phyloP scores from a whole-genome alignment of 2,888 invertebrate species.

The Trimorus sp. region DNA sequence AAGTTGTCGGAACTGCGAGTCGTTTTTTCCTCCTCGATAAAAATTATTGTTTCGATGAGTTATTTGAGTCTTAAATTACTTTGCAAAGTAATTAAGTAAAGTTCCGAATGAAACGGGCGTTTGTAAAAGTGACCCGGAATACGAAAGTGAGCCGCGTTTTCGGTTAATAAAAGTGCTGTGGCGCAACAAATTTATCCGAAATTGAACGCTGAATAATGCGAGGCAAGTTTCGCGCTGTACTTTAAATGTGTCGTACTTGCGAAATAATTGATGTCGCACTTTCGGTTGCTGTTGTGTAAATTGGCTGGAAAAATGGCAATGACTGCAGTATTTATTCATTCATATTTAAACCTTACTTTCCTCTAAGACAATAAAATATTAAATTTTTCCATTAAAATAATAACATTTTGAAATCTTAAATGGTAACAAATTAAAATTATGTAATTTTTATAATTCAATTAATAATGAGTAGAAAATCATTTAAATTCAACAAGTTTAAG shows the following conservation, averaged over 20 bases:
- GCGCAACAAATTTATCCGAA: conserved; percentile 37
- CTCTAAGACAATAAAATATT: too few species aligned
- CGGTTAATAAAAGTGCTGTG: conserved; percentile 31
- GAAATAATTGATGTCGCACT: conserved; percentile 19
- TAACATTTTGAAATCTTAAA: too few species aligned
- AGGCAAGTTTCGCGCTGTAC: neutral
- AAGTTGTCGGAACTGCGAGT: neutral
- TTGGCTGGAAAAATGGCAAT: too few species aligned
- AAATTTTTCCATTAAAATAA: too few species aligned
- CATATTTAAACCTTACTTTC: too few species aligned
- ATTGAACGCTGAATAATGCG: conserved; percentile 24
- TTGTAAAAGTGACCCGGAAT: conserved; percentile 33
- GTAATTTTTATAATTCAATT: too few species aligned
- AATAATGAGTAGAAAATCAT: too few species aligned
- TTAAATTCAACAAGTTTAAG: too few species aligned
- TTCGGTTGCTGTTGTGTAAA: neutral
- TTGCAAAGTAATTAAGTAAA: conserved; percentile 45
- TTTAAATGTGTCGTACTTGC: conserved; percentile 13
- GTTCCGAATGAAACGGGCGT: conserved; percentile 31
- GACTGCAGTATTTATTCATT: too few species aligned
- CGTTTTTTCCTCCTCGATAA: conserved; percentile 5
- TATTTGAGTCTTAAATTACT: conserved; percentile 37
- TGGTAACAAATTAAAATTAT: too few species aligned
- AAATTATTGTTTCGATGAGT: conserved; percentile 32
- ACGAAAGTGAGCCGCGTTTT: conserved; percentile 23